Evolutionary conservation across 2,113 vertebrate genomes (phyloP).

Genomic region (Speoplatyrhinus poulsoni): DNA sequence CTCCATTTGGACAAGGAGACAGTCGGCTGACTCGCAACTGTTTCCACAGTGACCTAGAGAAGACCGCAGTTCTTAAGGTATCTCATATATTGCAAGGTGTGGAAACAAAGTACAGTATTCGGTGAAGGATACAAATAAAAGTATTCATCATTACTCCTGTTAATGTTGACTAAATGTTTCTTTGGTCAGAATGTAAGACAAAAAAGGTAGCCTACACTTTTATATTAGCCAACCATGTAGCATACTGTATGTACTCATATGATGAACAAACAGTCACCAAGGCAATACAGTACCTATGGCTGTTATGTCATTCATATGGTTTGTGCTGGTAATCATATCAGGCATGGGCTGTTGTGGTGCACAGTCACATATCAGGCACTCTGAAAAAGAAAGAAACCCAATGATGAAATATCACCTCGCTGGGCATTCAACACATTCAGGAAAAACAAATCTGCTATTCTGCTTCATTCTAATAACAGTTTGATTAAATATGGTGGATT

Average conservation of each 20-base stretch:
- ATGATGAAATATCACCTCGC: too few species aligned
- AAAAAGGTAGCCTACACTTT: background rate
- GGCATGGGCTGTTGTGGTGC: constrained; percentile 68
- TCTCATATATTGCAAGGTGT: background rate
- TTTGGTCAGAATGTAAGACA: background rate
- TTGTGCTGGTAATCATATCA: constrained; percentile 63
- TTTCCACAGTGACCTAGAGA: constrained; percentile 80
- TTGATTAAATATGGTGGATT: too few species aligned
- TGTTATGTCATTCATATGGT: constrained; percentile 46
- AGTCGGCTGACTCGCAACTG: constrained; percentile 81
- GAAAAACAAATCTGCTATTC: too few species aligned
- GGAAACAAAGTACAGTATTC: background rate
- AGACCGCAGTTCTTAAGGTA: constrained; percentile 27
- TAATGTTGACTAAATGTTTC: background rate
- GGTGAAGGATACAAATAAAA: background rate
- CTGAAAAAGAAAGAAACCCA: constrained; percentile 61
- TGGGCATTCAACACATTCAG: too few species aligned
- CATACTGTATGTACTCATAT: background rate
- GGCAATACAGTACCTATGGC: constrained; percentile 74
- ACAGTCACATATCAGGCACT: constrained; percentile 79
- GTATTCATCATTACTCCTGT: too few species aligned
- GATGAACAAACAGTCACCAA: background rate
- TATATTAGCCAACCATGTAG: background rate
- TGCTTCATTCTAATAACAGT: too few species aligned
- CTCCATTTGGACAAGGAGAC: constrained; percentile 84